Evolutionary conservation across 2,113 vertebrate species (phyloP), one percentile per base, ranked within the genome.

Genomic region (Ctenodactylus gundi): DNA sequence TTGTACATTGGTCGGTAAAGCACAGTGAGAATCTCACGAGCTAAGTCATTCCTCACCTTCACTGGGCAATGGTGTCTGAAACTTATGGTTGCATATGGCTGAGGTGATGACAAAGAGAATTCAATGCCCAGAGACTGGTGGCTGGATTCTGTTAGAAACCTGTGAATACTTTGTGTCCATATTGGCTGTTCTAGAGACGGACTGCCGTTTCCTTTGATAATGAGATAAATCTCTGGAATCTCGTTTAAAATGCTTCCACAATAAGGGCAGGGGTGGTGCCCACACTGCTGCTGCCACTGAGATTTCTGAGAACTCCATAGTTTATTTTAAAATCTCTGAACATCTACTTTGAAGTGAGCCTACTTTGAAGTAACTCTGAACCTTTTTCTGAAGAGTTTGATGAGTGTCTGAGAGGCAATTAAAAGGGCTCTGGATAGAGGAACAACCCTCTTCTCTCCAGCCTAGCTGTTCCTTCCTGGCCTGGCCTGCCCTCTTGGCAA

Each of bases 311-410:
- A 80, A 25, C 51, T 80, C 76, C 46, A 18, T 57, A 67, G 81
- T 96, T 96, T 96, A 94, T 75, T 77, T 94, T 93, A 75, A 96
- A 97, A 95, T 90, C 92, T 82, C 76, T 85, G 92, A 97, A 60
- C 93, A 68, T 27, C 62, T n/a, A 12, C 91, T 96, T 96, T 96
- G 92, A 95, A 96, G 90, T 88, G 46, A 68, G 15, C 67, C 6
- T 85, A 70, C 51, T 91, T 93, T 92, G 51, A 93, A 82, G 41
- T 93, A 90, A 75, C 60, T 92, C 77, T 88, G 89, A 93, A 90
- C 60, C 62, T 41, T 29, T 44, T 85, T 91, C 87, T 77, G 82
- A 82, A 51, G 92, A 73, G 78, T 75, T 49, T 49, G 39, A 90
- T 53, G 77, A 83, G 62, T 23, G 27, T 62, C 44, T 88, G 72